phyloP scores from a whole-genome alignment of 2,113 vertebrate genomes.

The Vidua macroura region DNA sequence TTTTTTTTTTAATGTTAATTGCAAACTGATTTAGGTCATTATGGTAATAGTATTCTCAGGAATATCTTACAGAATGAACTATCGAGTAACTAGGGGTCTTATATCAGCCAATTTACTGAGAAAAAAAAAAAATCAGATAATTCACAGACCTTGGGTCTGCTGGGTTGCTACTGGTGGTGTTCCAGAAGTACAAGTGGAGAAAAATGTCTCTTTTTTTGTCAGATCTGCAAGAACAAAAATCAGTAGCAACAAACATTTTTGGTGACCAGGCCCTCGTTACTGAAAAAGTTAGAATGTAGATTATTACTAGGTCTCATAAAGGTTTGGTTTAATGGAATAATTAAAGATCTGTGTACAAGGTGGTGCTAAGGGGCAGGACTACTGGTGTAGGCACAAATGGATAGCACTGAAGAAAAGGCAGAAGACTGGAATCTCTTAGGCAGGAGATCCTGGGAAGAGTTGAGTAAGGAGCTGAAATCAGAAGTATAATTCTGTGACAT shows the following conservation, averaged over 20 bases:
- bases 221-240: not conserved
- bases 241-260: not conserved
- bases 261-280: rapidly evolving
- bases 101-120: not conserved
- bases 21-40: not conserved
- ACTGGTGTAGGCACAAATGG: not conserved
- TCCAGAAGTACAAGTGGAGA: not conserved
- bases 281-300: not conserved
- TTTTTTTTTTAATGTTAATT: not conserved
- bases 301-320: not conserved
- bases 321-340: not conserved
- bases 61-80: not conserved
- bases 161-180: not conserved
- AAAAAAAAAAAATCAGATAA: not conserved
- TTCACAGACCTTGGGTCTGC: not conserved
- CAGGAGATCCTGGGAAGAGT: not conserved
- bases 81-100: not conserved
- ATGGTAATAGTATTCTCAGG: not conserved
- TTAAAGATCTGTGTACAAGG: not conserved
- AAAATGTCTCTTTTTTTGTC: not conserved
- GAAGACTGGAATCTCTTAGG: not conserved
- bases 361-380: not conserved
- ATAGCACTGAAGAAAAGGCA: rapidly evolving
- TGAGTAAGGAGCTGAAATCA: not conserved
- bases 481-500: not conserved